A percentile compares a stretch with the other conserved stretches of the same genome.
Conservation (phyloP, 1,140 invertebrate genomes). For the Lerema accius region DNA sequence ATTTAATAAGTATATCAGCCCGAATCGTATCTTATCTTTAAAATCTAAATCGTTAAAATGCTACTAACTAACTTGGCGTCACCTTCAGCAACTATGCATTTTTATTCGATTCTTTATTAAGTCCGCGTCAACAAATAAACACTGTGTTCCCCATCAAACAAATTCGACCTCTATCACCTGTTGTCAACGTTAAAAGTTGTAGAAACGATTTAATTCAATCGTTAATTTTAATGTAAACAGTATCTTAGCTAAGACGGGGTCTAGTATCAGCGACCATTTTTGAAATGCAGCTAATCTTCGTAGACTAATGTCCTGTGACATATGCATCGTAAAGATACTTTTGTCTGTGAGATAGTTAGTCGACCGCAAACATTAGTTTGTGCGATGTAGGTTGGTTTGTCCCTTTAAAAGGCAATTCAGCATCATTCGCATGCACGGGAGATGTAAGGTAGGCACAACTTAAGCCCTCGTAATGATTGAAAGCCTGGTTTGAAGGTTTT, state of each 20-base stretch:
- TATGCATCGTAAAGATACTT: background rate
- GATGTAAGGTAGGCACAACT: constrained; percentile 31
- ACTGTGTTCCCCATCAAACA: background rate
- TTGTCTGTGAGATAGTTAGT: background rate
- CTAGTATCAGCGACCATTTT: constrained; percentile 3
- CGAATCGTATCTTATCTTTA: constrained; percentile 13
- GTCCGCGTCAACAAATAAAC: constrained; percentile 27
- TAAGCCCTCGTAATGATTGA: constrained; percentile 34
- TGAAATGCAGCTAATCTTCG: background rate
- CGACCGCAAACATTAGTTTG: constrained; percentile 29
- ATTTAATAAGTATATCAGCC: constrained; percentile 7
- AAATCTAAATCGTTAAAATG: constrained; percentile 30
- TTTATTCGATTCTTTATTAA: constrained; percentile 23
- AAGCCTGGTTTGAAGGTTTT: constrained; percentile 34
- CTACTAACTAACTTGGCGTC: constrained; percentile 20
- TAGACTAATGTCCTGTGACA: background rate
- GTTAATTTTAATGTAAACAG: constrained; percentile 43
- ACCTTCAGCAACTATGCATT: constrained; percentile 31
- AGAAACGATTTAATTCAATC: constrained; percentile 29
- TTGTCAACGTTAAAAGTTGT: constrained; percentile 35
- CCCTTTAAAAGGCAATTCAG: constrained; percentile 58
- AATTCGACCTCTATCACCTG: constrained; percentile 24
- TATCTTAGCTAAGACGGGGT: constrained; percentile 38
- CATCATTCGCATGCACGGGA: constrained; percentile 49
- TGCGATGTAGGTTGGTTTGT: constrained; percentile 43